These are phyloP conservation scores for Ophonus ardosiacus DNA, from an alignment of 2,888 invertebrate species.

Conservation along the genomic window DNA sequence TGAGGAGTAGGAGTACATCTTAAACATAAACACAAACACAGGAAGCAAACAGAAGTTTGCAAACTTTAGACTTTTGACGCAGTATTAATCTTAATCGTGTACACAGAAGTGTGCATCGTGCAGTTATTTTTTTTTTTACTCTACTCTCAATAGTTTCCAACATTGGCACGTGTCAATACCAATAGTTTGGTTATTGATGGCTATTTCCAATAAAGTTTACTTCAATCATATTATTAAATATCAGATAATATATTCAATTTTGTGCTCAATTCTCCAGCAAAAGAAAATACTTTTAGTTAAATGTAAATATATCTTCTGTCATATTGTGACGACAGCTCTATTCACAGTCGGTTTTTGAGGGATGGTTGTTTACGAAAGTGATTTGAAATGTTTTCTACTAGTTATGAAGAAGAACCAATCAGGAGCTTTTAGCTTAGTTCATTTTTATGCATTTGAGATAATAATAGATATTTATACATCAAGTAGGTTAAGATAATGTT, in stretches of 20 bases:
- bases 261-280: too few species aligned
- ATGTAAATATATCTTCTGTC: too few species aligned
- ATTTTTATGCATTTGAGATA: too few species aligned
- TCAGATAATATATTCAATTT: not conserved
- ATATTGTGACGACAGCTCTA: too few species aligned
- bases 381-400: too few species aligned
- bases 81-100: constrained; percentile 46
- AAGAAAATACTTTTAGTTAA: too few species aligned
- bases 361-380: too few species aligned
- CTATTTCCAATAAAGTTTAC: constrained; percentile 5
- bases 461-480: too few species aligned
- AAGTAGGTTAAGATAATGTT: too few species aligned
- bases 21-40: constrained; percentile 30
- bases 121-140: constrained; percentile 9
- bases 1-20: constrained; percentile 25
- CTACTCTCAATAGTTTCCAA: not conserved
- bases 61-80: constrained; percentile 39
- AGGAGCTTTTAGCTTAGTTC: too few species aligned
- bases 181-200: constrained; percentile 37
- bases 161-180: not conserved
- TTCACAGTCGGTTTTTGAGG: too few species aligned
- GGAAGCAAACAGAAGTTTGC: constrained; percentile 7
- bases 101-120: constrained; percentile 24
- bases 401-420: too few species aligned
- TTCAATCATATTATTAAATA: not conserved